Evolutionary conservation across 2,888 invertebrate species (phyloP), one percentile per base, ranked within the genome.

Genomic region (Eugnorisma glareosa): DNA sequence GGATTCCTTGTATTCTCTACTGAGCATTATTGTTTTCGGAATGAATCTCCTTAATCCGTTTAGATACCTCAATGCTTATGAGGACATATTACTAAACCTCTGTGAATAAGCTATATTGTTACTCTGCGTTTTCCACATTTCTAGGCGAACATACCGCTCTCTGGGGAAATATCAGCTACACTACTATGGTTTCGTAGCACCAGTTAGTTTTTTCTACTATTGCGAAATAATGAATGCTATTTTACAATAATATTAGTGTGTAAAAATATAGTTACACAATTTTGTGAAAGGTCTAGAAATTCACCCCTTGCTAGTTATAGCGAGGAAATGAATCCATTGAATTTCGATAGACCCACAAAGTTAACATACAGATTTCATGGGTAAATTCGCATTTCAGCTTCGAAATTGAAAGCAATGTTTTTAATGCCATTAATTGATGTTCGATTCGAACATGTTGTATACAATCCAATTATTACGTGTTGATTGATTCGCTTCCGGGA

Each of bases 21-120:
- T 48, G 61, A 75, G 70, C 81, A 75, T 79, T 81, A 79, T 86
- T 85, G 75, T 83, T 85, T 82, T 78, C 64, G 40, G 59, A 78
- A 78, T 78, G 64, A 74, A 78, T 83, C 69, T 79, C 77, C 67
- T 67, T 84, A 77, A 81, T 77, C 73, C 75, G 61, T 76, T 77
- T 78, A 84, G 68, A 78, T 79, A 79, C 71, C 75, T 61, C 59
- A 61, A 76, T 76, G 69, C 67, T 73, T 79, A 79, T 78, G 51
- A 75, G 54, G 54, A 67, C 54, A 73, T 74, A 45, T 74, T 68
- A 68, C 67, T 74, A 74, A 74, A 73, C 63, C 37, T 73, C 59
- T 71, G 54, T 66, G 59, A 82, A 82, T 73, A 59, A 31, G 71
- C 21, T 69, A 59, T 66, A 45, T 45, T 69, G 35, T 69, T 69